Base-by-base conservation (phyloP, 53 echinoderm and acorn worm genomes). In the Temnopleurus reevesii region DNA sequence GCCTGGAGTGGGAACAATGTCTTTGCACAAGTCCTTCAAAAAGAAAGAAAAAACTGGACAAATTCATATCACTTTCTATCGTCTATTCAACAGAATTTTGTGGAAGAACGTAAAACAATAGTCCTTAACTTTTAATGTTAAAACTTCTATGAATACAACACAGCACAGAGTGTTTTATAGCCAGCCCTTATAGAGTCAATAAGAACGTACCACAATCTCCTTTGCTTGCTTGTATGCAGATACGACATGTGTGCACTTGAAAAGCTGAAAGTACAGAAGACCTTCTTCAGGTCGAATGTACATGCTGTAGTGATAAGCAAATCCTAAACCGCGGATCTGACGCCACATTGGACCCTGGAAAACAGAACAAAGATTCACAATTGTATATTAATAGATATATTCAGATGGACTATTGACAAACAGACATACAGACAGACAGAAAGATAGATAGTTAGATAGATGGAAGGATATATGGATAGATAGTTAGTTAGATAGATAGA, bases 241-340 rank as follows among this genome's bases (percentile, higher is more conserved):
- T 84, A 96, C 96, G 2, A 99, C 99, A 84, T 99, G 99, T 27
- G 99, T 99, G 54, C 94, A 96, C 55, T 99, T 99, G 93, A 91
- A 99, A 54, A 99, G 98, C 46, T 95, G 99, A 54, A 99, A 94
- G 90, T 94, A 99, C 19, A 98, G 84, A 8, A 99, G 81, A 4
- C 99, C 99, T 87, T 95, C 93, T 76, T 94, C 94, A 0, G 99
- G 99, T 53, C 91, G 77, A 53, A 91, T 61, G 81, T 93, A 93
- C 99, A 96, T 99, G 46, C 95, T 92, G 82, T 99, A 99, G 54
- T 96, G 96, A 71, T 99, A 99, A 60, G 99, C 99, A 24, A 99
- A 60, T 30, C 99, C 99, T 7, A 96, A 81, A 4, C 99, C 99
- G 46, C 96, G 88, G 64, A 99, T 99, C 93, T 99, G 99, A 46